Base-by-base conservation (phyloP, 1,140 invertebrate genomes). In the Manduca sexta region DNA sequence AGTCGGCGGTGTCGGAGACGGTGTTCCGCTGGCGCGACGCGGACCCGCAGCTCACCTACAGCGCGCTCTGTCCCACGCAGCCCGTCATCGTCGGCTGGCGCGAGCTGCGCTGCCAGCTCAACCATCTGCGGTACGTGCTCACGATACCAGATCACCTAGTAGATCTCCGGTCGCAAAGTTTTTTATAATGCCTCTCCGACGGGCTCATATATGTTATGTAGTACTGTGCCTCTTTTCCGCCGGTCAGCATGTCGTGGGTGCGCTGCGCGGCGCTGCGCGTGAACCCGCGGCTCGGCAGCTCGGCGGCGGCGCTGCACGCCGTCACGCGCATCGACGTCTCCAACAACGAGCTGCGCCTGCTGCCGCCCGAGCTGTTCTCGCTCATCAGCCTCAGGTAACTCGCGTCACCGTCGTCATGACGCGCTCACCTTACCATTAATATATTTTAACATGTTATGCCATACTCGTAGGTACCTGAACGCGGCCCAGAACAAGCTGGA, bases 81-180 rank as follows among this genome's bases (percentile, higher is more conserved):
- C 90, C 97, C 0, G 96, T 97, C 0, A 97, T 97, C 90, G 91
- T 99, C 2, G 96, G 97, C 81, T 99, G 98, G 98, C 94, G 98
- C 59, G 91, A 93, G 61, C 92, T 96, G 59, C 90, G 91, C 42
- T 92, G 92, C 73, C 88, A 91, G 55, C 74, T 94, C 26, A 85
- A 88, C 60, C 85, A 91, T 73, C 90, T 95, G 15, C 87, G 89
- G 79, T 79, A 6, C 52, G 69, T 46, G 7, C 10, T 38, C 1
- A 39, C 11, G 8, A 30, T 8, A n/a, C n/a, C n/a, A n/a, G n/a
- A n/a, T n/a, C n/a, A n/a, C n/a, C n/a, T n/a, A n/a, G n/a, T n/a
- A n/a, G n/a, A n/a, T n/a, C n/a, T n/a, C n/a, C n/a, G n/a, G n/a
- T n/a, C n/a, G n/a, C n/a, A n/a, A n/a, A n/a, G n/a, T n/a, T n/a